Evolutionary conservation across 2,113 vertebrate species (phyloP), one percentile per base, ranked within the genome.

Genomic region (Proterorhinus semilunaris): DNA sequence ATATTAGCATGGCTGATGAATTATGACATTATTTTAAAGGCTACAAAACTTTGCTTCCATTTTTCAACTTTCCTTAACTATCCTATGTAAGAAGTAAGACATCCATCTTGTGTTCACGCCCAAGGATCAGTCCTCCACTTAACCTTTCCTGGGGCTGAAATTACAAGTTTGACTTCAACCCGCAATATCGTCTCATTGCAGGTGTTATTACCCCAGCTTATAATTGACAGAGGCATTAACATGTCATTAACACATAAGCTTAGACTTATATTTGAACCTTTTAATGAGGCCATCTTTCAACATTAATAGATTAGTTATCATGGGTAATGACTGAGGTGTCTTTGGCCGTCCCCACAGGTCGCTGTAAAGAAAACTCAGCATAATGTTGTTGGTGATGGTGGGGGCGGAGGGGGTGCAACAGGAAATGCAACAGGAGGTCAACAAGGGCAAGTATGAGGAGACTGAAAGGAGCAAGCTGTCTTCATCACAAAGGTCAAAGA

Each of bases 231-330:
- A 92, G 76, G 72, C 90, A 91, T 91, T 91, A 92, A 92, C 90
- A 88, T 90, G 90, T 92, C 91, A 93, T 93, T 92, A 93, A 91
- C 91, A 90, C 90, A 83, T 88, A 90, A 89, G 90, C 88, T 90
- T 74, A 87, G 89, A 88, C 90, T 92, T 92, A 84, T 79, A 90
- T 86, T 81, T 91, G 89, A 91, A 88, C 89, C 90, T 90, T 92
- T 91, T 93, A 93, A 93, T 93, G 90, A 91, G 88, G 62, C 89
- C 78, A 93, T 93, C 90, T 82, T 83, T 93, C 91, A 92, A 89
- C 77, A 88, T 91, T 90, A 93, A 91, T 90, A 91, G 90, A 93
- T 91, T 87, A 89, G 90, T 92, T 91, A 91, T 90, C 88, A 87
- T 69, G 81, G 88, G 69, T 89, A 87, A 91, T 89, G 90, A 87